Evolutionary conservation across 2,888 invertebrate species (phyloP), one percentile per base, ranked within the genome.

Genomic region (Pseudeuparius sepicola): DNA sequence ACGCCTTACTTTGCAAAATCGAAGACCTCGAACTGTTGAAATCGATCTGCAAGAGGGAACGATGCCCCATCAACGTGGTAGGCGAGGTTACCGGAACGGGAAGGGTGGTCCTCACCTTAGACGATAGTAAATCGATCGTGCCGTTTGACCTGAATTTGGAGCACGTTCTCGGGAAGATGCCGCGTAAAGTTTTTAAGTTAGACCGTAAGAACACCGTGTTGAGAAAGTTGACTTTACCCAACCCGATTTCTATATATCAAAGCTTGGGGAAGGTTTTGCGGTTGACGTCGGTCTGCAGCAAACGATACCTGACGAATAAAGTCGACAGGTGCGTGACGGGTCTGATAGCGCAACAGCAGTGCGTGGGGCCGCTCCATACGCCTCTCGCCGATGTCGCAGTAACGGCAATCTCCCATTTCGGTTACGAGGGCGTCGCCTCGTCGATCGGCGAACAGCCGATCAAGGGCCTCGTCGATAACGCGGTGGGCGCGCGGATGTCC

Each of bases 381-480:
- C 97, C 98, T 0, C 65, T 97, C 3, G 88, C 96, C 0, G 93
- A 98, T 63, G 93, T 85, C 40, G 96, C 89, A 1, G 79, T 96
- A 30, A 78, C 83, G 4, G 88, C 92, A 0, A 69, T 94, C 14
- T 87, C 92, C 0, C 78, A 90, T 60, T 82, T 82, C 56, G 81
- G 78, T 40, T 72, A 69, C 25, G 75, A 76, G 37, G 97, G 97
- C 4, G 79, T 89, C 9, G 97, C 96, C 3, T 92, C 92, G 0
- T 84, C 94, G 0, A 90, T 97, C 41, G 98, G 97, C 24, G 93
- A 96, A 42, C 97, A 97, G 62, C 96, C 97, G 26, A 78, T 96
- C 46, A 97, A 96, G 66, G 90, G 89, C 0, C 65, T 93, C 3
- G 63, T 96, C 1, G 71, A 79, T 60, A 76, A 90, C 0, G 78